phyloP scores from a whole-genome alignment of 2,888 invertebrate species.

The Drosophila rellima region DNA sequence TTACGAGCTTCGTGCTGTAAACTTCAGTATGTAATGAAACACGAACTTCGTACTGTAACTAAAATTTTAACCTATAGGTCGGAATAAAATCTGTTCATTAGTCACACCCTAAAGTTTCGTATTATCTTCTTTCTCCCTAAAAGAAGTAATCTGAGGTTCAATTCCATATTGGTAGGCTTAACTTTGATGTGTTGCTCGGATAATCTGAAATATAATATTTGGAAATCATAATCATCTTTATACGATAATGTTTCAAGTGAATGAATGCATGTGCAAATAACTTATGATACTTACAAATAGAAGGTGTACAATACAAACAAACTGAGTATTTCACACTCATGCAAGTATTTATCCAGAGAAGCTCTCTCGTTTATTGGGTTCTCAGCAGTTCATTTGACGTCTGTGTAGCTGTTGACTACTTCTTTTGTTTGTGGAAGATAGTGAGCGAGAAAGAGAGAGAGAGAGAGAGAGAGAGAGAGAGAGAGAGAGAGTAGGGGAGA shows the following conservation, averaged over 20 bases:
- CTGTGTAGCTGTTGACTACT: constrained; percentile 1
- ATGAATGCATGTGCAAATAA: constrained; percentile 7
- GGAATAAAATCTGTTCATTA: not conserved
- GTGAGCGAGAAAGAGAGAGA: constrained; percentile 28
- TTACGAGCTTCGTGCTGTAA: not conserved
- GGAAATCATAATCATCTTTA: not conserved
- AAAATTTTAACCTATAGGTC: not conserved
- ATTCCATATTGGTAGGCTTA: not conserved
- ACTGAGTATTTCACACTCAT: not conserved
- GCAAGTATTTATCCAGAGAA: constrained; percentile 4
- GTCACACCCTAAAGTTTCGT: not conserved
- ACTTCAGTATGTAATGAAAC: not conserved
- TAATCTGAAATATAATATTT: not conserved
- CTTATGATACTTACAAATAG: not conserved
- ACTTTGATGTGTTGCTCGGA: not conserved
- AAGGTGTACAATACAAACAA: not conserved
- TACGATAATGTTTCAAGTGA: not conserved
- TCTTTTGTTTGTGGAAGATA: constrained; percentile 6
- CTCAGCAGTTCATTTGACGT: constrained; percentile 13
- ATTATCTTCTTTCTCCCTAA: not conserved
- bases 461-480: constrained; percentile 25
- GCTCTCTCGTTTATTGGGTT: constrained; percentile 31
- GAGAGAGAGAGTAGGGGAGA: constrained; percentile 25
- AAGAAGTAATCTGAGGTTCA: not conserved
- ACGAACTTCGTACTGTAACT: not conserved